These are phyloP conservation scores for Augochlorella aurata DNA, from an alignment of 2,888 invertebrate genomes.

Conservation along the genomic window DNA sequence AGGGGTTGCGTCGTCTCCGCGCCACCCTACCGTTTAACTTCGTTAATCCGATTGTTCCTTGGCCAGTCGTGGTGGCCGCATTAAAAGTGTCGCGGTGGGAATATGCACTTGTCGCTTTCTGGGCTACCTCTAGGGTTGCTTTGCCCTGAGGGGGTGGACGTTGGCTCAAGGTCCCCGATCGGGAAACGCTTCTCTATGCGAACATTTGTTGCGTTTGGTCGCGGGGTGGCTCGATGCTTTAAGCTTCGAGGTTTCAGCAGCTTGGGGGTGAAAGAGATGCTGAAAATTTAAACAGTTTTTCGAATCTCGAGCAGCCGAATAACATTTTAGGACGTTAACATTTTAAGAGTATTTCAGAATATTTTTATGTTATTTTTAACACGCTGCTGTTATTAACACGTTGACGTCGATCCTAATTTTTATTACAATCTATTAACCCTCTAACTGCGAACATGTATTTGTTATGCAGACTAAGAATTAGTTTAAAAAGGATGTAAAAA, in stretches of 20 bases:
- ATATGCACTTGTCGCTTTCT: conserved; percentile 71
- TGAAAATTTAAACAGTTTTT: too few relatives aligned
- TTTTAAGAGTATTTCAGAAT: too few relatives aligned
- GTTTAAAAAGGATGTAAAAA: too few relatives aligned
- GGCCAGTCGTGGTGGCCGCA: conserved; percentile 55
- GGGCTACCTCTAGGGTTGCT: conserved; percentile 36
- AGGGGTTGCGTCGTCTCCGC: conserved; percentile 15
- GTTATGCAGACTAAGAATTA: too few relatives aligned
- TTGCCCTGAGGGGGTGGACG: conserved; percentile 18
- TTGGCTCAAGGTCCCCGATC: not conserved
- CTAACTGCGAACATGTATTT: too few relatives aligned
- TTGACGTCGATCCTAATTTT: too few relatives aligned
- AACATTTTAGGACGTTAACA: too few relatives aligned
- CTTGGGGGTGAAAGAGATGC: not conserved
- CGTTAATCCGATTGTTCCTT: conserved; percentile 78
- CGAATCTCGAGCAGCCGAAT: too few relatives aligned
- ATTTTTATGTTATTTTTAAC: too few relatives aligned
- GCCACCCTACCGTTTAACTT: conserved; percentile 71
- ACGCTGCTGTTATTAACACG: too few relatives aligned
- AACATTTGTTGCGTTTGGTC: conserved; percentile 37
- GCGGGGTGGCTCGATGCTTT: not conserved
- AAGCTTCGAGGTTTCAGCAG: not conserved
- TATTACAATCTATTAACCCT: too few relatives aligned
- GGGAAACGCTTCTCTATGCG: conserved; percentile 28
- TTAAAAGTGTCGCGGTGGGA: conserved; percentile 71